These are phyloP conservation scores for Glaucidium brasilianum DNA, from an alignment of 2,113 vertebrate genomes.

Conservation along the genomic window DNA sequence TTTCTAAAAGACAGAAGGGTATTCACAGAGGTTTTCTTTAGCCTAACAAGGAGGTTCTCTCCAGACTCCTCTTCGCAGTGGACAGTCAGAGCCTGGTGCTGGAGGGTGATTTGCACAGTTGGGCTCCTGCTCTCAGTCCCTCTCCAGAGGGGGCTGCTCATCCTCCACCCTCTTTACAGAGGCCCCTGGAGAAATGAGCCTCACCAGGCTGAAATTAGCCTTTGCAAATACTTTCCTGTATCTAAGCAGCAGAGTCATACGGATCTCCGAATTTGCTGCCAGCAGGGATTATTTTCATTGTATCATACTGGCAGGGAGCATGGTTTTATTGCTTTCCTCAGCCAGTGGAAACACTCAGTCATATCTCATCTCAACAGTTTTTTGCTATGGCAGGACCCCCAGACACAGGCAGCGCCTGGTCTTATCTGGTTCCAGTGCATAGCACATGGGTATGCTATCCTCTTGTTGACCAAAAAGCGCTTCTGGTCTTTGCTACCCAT, in stretches of 20 bases:
- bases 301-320: not conserved
- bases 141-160: not conserved
- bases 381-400: not conserved
- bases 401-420: not conserved
- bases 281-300: not conserved
- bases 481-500: not conserved
- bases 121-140: not conserved
- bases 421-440: rapidly evolving
- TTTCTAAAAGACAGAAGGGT: not conserved
- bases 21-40: not conserved
- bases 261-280: not conserved
- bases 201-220: not conserved
- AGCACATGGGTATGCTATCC: not conserved
- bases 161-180: not conserved
- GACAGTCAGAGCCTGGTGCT: not conserved
- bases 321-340: not conserved
- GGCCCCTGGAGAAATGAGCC: not conserved
- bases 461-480: not conserved
- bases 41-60: not conserved
- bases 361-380: not conserved
- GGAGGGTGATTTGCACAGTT: not conserved
- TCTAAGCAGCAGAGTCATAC: not conserved
- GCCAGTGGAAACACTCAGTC: not conserved
- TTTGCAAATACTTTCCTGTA: not conserved
- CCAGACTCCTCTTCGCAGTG: not conserved